Evolutionary conservation across 2,797 vertebrate species (phyloP).

Genomic region (Ara ararauna): DNA sequence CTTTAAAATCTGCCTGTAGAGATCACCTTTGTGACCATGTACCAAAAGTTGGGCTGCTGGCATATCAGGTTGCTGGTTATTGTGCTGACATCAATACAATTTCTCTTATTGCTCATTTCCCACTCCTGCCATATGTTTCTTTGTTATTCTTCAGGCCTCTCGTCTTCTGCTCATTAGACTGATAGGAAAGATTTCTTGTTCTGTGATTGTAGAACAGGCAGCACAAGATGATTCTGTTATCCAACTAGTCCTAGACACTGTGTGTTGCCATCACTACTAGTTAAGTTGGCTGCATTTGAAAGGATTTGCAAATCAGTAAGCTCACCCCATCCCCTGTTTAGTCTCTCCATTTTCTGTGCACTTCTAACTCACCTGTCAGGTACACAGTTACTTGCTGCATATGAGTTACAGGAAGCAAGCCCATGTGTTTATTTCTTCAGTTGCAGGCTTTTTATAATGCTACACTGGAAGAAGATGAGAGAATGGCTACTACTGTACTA

Average conservation of each 20-base stretch:
- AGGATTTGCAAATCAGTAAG: background rate
- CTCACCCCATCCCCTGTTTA: background rate
- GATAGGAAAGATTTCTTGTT: background rate
- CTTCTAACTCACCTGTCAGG: background rate
- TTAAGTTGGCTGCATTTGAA: background rate
- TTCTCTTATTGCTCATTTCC: background rate
- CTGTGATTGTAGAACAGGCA: background rate
- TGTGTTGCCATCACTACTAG: background rate
- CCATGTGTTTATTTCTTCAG: constrained; percentile 58
- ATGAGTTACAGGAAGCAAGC: background rate
- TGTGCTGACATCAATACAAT: background rate
- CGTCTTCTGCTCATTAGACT: background rate
- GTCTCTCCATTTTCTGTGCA: background rate
- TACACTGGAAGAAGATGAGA: constrained; percentile 71
- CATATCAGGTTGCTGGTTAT: background rate
- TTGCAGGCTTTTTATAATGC: constrained; percentile 75
- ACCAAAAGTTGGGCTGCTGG: background rate
- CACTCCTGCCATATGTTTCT: background rate
- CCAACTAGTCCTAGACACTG: background rate
- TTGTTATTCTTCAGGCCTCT: background rate
- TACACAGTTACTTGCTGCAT: background rate
- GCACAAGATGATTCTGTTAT: background rate
- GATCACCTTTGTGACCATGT: background rate
- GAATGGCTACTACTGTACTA: background rate
- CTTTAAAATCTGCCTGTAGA: background rate